Percentiles rank a stretch among this genome's conserved stretches.
Evolutionary conservation across 2,888 invertebrate genomes (phyloP).

Genomic region (Drosophila melanosoma): DNA sequence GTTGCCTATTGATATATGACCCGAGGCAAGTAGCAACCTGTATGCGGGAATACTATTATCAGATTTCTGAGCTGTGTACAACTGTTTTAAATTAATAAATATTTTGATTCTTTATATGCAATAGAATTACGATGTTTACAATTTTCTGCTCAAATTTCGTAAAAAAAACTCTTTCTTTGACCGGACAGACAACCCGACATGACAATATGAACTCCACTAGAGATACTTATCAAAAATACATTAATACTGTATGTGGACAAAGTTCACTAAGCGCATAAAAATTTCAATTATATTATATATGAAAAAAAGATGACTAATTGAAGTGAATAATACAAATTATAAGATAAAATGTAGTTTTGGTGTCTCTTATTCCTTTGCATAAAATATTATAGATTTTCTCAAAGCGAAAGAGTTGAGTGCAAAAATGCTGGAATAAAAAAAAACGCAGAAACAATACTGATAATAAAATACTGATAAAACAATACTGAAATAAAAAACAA

Average conservation of each 20-base stretch:
- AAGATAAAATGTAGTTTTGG: background rate
- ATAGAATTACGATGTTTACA: background rate
- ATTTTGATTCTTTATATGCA: background rate
- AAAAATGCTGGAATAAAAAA: background rate
- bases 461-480: background rate
- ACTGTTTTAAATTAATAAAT: slow-evolving; percentile 25
- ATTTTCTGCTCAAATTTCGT: background rate
- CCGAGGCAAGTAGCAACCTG: slow-evolving; percentile 58
- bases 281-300: too few relatives aligned
- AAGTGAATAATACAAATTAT: background rate
- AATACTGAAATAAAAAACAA: background rate
- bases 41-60: slow-evolving; percentile 47
- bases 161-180: background rate
- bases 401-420: background rate
- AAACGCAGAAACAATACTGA: background rate
- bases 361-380: background rate
- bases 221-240: background rate
- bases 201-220: background rate
- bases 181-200: background rate
- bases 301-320: too few relatives aligned
- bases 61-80: slow-evolving; percentile 43
- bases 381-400: background rate
- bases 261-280: background rate
- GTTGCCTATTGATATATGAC: background rate
- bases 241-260: background rate